phyloP scores from a whole-genome alignment of 2,888 invertebrate species.

The Acrobasis repandana region DNA sequence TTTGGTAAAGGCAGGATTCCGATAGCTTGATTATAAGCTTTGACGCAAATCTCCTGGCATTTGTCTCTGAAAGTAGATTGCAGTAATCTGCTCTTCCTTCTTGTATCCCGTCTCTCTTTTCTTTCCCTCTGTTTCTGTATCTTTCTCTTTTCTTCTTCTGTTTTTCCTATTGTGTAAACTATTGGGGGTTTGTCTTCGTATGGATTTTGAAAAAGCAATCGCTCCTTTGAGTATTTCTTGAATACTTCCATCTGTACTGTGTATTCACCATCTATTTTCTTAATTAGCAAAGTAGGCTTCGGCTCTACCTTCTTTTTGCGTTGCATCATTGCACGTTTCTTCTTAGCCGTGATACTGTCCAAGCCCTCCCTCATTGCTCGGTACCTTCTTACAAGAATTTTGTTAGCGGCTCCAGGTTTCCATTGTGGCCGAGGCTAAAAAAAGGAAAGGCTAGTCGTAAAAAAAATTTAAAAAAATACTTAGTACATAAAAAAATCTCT shows the following conservation, averaged over 20 bases:
- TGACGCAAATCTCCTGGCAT: slow-evolving; percentile 76
- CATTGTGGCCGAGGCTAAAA: slow-evolving; percentile 69
- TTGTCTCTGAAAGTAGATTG: slow-evolving; percentile 73
- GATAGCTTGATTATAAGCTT: slow-evolving; percentile 76
- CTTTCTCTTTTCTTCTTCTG: slow-evolving; percentile 64
- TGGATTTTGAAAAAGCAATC: slow-evolving; percentile 67
- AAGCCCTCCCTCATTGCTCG: slow-evolving; percentile 61
- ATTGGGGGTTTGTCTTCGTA: slow-evolving; percentile 73
- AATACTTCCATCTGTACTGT: slow-evolving; percentile 76
- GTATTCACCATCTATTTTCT: slow-evolving; percentile 68
- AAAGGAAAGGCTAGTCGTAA: slow-evolving; percentile 22
- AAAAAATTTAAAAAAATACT: slow-evolving; percentile 13
- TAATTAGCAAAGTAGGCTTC: slow-evolving; percentile 66
- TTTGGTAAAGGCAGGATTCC: slow-evolving; percentile 67
- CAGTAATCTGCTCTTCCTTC: slow-evolving; percentile 64
- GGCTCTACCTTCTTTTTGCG: slow-evolving; percentile 69
- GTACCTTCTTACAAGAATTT: slow-evolving; percentile 64
- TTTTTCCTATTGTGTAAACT: slow-evolving; percentile 69
- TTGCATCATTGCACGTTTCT: slow-evolving; percentile 66
- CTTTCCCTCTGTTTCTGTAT: slow-evolving; percentile 64
- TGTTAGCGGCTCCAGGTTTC: slow-evolving; percentile 73
- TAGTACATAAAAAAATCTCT: neutral
- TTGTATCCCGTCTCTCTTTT: slow-evolving; percentile 66
- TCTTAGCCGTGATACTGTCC: slow-evolving; percentile 63
- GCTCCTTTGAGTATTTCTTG: slow-evolving; percentile 72